phyloP scores from a whole-genome alignment of 1,140 invertebrate genomes.

The Melipona quadrifasciata region DNA sequence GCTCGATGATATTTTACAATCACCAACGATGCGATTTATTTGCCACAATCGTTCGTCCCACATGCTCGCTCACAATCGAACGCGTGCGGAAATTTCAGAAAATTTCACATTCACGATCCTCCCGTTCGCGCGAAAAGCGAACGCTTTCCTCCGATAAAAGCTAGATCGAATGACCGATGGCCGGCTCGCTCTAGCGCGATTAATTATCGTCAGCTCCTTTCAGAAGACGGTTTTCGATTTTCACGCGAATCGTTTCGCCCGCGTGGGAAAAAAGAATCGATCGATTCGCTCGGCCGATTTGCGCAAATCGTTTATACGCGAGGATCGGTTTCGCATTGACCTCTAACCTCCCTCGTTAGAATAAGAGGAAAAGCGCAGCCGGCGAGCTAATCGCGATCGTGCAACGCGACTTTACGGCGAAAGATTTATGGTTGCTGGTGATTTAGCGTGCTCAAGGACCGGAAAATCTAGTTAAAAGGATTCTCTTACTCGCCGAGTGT shows the following conservation, averaged over 20 bases:
- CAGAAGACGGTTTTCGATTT: neutral
- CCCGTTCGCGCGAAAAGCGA: too few species aligned
- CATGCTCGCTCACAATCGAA: too few species aligned
- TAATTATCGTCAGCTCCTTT: neutral
- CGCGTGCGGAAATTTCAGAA: too few species aligned
- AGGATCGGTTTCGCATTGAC: neutral
- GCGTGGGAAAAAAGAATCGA: neutral
- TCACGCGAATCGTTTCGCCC: neutral
- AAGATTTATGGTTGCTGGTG: constrained; percentile 32
- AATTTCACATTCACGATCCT: neutral
- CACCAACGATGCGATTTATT: neutral
- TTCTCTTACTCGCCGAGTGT: neutral
- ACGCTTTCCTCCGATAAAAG: too few species aligned
- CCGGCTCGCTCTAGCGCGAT: neutral
- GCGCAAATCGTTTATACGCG: too few species aligned
- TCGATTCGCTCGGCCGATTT: neutral
- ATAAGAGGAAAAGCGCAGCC: constrained; percentile 4
- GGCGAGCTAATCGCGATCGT: constrained; percentile 21
- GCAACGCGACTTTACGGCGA: neutral
- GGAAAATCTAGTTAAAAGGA: constrained; percentile 35
- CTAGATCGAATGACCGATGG: neutral
- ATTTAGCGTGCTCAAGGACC: constrained; percentile 21
- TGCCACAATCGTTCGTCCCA: neutral
- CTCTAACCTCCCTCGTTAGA: neutral
- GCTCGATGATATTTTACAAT: neutral